Conservation (phyloP, 1,140 invertebrate genomes). For the Pemphigus obesinymphae region DNA sequence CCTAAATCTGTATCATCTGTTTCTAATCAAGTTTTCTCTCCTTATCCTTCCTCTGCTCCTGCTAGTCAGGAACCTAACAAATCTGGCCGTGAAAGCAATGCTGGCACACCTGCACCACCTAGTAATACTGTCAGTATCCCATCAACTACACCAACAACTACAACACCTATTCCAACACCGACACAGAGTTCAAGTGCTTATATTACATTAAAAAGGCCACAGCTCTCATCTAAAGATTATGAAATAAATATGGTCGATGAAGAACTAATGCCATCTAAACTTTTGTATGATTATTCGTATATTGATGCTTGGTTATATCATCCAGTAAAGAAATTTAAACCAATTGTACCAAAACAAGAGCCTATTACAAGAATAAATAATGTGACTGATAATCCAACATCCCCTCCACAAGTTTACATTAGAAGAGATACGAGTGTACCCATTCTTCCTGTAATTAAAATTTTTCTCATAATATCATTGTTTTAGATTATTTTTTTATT, state of each 20-base stretch:
- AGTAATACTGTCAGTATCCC: slow-evolving; percentile 33
- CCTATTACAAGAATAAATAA: slow-evolving; percentile 32
- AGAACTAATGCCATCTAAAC: slow-evolving; percentile 66
- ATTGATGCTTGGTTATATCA: slow-evolving; percentile 82
- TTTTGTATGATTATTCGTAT: slow-evolving; percentile 82
- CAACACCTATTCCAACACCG: slow-evolving; percentile 13
- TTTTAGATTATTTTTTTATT: not conserved
- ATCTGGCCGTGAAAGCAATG: slow-evolving; percentile 35
- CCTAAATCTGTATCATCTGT: slow-evolving; percentile 57
- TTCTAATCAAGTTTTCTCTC: slow-evolving; percentile 53
- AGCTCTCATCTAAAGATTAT: slow-evolving; percentile 66
- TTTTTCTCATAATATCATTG: not conserved
- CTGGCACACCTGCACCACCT: slow-evolving; percentile 38
- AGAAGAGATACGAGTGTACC: slow-evolving; percentile 45
- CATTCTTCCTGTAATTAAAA: slow-evolving; percentile 30
- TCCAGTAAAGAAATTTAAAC: slow-evolving; percentile 77
- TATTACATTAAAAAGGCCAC: slow-evolving; percentile 61
- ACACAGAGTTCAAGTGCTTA: slow-evolving; percentile 27
- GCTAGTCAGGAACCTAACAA: slow-evolving; percentile 25
- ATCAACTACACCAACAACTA: slow-evolving; percentile 43
- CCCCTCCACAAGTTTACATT: slow-evolving; percentile 42
- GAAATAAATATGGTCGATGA: slow-evolving; percentile 67
- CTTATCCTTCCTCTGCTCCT: slow-evolving; percentile 47
- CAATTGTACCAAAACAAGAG: slow-evolving; percentile 46
- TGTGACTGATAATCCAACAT: slow-evolving; percentile 52